Conservation (phyloP, 2,113 vertebrate species). For the Nothobranchius furzeri region DNA sequence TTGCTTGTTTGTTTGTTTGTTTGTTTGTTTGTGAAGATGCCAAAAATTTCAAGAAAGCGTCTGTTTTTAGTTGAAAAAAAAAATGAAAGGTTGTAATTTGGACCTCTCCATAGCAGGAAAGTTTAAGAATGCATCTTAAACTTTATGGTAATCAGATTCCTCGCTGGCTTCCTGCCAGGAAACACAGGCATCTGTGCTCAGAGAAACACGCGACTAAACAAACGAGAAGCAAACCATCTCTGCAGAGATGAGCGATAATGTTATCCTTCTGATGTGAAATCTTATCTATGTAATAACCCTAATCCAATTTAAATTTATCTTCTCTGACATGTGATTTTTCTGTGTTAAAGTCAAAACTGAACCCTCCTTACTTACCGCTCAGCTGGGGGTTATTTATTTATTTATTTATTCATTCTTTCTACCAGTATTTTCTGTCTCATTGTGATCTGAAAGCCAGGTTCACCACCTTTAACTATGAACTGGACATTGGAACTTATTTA, state of each 20-base stretch:
- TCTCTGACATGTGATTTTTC: neutral
- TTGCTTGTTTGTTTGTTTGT: too few relatives aligned
- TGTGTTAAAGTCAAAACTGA: constrained; percentile 1
- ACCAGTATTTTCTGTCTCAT: neutral
- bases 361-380: neutral
- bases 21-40: too few relatives aligned
- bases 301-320: neutral
- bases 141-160: neutral
- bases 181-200: neutral
- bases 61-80: too few relatives aligned
- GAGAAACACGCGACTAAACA: neutral
- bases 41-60: too few relatives aligned
- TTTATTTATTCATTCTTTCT: neutral
- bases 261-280: neutral
- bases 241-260: neutral
- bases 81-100: neutral
- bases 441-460: neutral
- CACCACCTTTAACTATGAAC: neutral
- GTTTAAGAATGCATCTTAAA: neutral
- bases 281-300: constrained; percentile 2
- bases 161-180: neutral
- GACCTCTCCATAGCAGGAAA: neutral
- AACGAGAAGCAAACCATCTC: neutral
- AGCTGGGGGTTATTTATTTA: neutral
- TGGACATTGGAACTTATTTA: neutral